Evolutionary conservation across 2,113 vertebrate species (phyloP), one percentile per base, ranked within the genome.

Genomic region (Colistium nudipinnis): DNA sequence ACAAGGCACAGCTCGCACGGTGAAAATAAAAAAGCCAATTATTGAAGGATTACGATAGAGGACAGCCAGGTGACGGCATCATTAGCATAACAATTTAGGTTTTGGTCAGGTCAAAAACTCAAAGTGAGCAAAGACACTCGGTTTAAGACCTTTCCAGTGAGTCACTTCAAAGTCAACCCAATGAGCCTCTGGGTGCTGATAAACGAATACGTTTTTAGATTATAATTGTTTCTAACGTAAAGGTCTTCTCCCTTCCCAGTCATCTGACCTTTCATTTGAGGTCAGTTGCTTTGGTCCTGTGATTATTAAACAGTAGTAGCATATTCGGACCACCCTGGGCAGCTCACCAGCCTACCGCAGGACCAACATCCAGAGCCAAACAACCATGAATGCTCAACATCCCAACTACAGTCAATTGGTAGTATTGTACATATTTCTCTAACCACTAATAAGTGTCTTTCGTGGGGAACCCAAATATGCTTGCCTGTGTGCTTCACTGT

Each of bases 11-110:
- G 55, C 8, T 20, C 67, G 24, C 19, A 31, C 8, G 16, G 45
- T 64, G 7, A 45, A 57, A 55, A 56, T 65, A 28, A 74, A 60
- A n/a, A 41, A 69, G 52, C 13, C n/a, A 19, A 54, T 45, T 38
- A 22, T 56, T 47, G 24, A 33, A 60, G 47, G 41, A n/a, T n/a
- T n/a, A n/a, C n/a, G n/a, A n/a, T n/a, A n/a, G n/a, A n/a, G n/a
- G n/a, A n/a, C 31, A 51, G 38, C 22, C 17, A 33, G 10, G 31
- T 19, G 25, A 41, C 25, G 41, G 24, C 2, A 31, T 56, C 36
- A 22, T 63, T 22, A 9, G 36, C 20, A 43, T 44, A 52, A 7
- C 36, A 17, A 19, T 16, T 3, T 38, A 5, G 4, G 30, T 31
- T 31, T n/a, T n/a, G n/a, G 30, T 7, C 30, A 5, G 4, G 30